These are phyloP conservation scores for Darevskia nairensis DNA, from an alignment of 2,797 vertebrate species.

Conservation along the genomic window DNA sequence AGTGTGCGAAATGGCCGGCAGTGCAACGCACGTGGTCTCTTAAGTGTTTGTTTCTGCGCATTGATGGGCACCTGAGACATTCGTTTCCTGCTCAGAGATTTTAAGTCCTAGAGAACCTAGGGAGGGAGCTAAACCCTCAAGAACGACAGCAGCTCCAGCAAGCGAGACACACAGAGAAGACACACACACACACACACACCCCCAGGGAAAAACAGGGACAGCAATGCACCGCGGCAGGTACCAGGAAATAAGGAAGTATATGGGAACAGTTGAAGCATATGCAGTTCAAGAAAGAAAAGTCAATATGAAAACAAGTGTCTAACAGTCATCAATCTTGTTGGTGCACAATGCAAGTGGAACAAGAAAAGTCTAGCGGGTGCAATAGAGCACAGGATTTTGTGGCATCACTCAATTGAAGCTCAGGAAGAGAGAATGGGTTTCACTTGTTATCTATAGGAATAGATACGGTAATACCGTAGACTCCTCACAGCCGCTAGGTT, in stretches of 20 bases:
- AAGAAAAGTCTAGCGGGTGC: neutral
- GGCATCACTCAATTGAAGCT: neutral
- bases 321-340: neutral
- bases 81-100: neutral
- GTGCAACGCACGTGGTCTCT: neutral
- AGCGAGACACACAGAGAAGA: neutral
- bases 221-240: neutral
- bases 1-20: neutral
- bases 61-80: neutral
- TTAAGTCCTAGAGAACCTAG: neutral
- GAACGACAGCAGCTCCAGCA: neutral
- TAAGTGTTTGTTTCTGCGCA: neutral
- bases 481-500: too few relatives aligned
- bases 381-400: neutral
- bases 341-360: neutral
- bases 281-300: neutral
- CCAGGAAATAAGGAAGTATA: neutral
- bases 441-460: neutral
- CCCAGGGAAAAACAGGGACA: neutral
- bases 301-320: slow-evolving; percentile 3
- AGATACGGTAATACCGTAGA: too few relatives aligned
- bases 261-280: neutral
- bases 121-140: slow-evolving; percentile 1
- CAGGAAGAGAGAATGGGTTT: neutral
- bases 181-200: too few relatives aligned